Evolutionary conservation across 2,113 vertebrate species (phyloP).

Genomic region (Vidua macroura): DNA sequence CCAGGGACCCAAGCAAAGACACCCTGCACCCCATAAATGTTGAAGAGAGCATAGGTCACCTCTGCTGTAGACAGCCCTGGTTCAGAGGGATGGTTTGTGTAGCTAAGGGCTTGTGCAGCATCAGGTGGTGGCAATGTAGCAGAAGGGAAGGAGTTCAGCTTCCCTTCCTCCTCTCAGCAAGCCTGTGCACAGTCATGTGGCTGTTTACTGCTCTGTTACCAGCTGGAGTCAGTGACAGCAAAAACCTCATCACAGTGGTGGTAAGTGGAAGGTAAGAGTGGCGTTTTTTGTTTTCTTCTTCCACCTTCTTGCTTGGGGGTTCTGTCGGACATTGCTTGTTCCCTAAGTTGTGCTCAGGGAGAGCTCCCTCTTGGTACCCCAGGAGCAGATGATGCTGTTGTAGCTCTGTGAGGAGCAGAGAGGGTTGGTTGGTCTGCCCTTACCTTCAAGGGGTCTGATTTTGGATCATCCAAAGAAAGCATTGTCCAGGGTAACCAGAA

Average conservation of each 20-base stretch:
- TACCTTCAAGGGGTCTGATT: background rate
- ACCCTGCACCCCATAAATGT: background rate
- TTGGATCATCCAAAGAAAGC: background rate
- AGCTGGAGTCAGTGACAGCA: background rate
- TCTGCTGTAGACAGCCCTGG: accelerated
- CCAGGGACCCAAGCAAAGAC: background rate
- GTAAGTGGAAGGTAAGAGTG: background rate
- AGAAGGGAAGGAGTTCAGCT: background rate
- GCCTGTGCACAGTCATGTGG: background rate
- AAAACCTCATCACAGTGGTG: background rate
- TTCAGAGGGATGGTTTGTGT: accelerated
- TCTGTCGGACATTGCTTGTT: accelerated
- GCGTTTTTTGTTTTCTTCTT: background rate
- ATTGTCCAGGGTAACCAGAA: background rate
- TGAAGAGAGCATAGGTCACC: accelerated
- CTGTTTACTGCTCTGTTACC: background rate
- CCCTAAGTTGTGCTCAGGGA: background rate
- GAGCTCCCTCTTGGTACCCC: accelerated
- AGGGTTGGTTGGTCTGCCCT: background rate
- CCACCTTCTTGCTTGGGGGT: accelerated
- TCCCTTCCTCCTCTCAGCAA: background rate
- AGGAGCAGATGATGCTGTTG: background rate
- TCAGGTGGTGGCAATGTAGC: background rate
- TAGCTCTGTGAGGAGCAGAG: background rate
- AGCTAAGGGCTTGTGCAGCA: background rate